Evolutionary conservation across 53 echinoderm and acorn worm species (phyloP).

Genomic region (Temnopleurus reevesii): DNA sequence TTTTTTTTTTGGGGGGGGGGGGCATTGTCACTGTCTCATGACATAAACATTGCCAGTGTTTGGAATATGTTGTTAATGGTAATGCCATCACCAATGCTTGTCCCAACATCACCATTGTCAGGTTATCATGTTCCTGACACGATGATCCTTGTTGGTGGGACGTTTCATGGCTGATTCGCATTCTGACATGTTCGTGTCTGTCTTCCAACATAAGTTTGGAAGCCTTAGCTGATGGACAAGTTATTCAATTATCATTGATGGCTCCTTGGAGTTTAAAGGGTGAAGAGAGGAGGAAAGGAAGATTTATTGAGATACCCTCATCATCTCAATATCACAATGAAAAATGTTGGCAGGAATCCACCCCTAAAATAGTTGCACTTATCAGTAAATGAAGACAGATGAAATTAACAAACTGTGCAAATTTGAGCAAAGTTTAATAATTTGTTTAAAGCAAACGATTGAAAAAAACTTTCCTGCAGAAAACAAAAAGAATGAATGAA

Average conservation of each 20-base stretch:
- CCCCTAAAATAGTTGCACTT: too few relatives aligned
- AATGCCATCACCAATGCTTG: background rate
- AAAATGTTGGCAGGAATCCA: too few relatives aligned
- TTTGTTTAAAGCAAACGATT: too few relatives aligned
- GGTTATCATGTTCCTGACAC: constrained; percentile 14
- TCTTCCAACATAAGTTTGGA: background rate
- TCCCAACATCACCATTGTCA: background rate
- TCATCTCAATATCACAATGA: background rate
- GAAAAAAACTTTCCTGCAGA: too few relatives aligned
- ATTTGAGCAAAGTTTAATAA: too few relatives aligned
- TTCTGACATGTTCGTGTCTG: background rate
- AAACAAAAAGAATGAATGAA: too few relatives aligned
- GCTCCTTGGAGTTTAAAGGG: background rate
- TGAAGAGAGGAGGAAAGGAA: background rate
- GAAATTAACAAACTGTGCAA: too few relatives aligned
- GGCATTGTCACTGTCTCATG: background rate
- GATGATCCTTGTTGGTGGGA: constrained; percentile 1
- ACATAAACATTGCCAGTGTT: constrained; percentile 15
- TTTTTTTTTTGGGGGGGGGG: background rate
- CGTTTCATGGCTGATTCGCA: background rate
- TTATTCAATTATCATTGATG: background rate
- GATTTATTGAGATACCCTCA: background rate
- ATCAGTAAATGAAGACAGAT: too few relatives aligned
- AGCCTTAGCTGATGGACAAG: background rate
- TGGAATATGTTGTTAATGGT: constrained; percentile 8